phyloP scores from a whole-genome alignment of 2,113 vertebrate genomes.

The Paracanthobrama guichenoti region DNA sequence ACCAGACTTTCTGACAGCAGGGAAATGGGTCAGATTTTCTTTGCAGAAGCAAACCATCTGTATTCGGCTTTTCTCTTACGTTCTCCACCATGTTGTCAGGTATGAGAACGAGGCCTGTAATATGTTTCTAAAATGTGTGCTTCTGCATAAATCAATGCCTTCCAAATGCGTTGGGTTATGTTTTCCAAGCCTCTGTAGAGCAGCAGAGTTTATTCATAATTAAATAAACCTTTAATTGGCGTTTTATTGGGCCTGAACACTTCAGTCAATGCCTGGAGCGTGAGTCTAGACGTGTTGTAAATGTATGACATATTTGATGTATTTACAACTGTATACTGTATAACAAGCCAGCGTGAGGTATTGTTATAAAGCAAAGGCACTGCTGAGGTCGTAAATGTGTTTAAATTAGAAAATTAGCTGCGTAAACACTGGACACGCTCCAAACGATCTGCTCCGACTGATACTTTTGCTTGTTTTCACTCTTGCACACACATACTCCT shows the following conservation, averaged over 20 bases:
- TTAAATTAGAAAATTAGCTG: neutral
- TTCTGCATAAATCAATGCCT: neutral
- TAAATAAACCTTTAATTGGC: neutral
- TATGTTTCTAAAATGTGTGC: neutral
- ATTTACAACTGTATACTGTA: neutral
- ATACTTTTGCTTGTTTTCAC: neutral
- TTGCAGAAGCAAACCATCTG: neutral
- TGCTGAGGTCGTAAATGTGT: neutral
- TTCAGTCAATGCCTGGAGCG: neutral
- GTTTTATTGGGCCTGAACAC: neutral
- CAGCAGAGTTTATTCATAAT: neutral
- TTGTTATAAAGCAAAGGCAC: neutral
- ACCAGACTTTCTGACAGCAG: neutral
- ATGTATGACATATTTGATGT: neutral
- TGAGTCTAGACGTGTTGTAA: neutral
- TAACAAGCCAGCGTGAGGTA: slow-evolving; percentile 2
- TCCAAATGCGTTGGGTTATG: neutral
- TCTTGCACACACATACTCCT: neutral
- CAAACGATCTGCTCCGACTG: neutral
- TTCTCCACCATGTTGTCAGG: neutral
- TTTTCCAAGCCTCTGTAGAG: neutral
- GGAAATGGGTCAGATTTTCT: neutral
- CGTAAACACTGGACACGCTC: neutral
- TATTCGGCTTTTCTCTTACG: neutral
- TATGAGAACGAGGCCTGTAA: neutral